Evolutionary conservation across 2,888 invertebrate genomes (phyloP).

Genomic region (Sinohyriopsis cumingii): DNA sequence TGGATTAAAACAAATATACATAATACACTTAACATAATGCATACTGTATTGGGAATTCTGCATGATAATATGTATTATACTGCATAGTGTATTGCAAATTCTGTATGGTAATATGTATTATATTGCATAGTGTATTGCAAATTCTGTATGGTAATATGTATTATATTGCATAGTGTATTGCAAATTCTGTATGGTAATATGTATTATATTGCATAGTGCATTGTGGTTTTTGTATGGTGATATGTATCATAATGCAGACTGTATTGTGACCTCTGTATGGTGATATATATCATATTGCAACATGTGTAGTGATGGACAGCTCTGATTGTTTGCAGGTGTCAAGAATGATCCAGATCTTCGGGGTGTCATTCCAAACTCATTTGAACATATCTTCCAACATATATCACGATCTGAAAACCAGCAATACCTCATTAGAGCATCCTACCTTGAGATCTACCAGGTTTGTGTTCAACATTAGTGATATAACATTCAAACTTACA

Average conservation of each 20-base stretch:
- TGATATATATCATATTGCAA: neutral
- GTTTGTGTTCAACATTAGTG: conserved; percentile 76
- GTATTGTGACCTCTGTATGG: neutral
- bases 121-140: neutral
- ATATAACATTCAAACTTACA: neutral
- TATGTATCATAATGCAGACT: neutral
- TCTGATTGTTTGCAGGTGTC: conserved; percentile 74
- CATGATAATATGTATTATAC: no score
- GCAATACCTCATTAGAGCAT: conserved; percentile 95
- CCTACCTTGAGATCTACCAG: conserved; percentile 98
- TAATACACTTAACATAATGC: no score
- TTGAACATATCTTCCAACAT: conserved; percentile 97
- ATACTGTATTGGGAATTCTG: no score
- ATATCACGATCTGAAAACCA: conserved; percentile 92
- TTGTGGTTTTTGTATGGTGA: no score
- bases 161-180: neutral
- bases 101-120: neutral
- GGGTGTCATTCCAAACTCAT: conserved; percentile 95
- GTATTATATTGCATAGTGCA: no score
- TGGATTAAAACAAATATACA: no score
- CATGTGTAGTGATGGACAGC: neutral
- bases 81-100: no score
- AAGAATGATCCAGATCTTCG: conserved; percentile 79
- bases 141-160: neutral
- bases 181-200: no score